Evolutionary conservation across 2,113 vertebrate genomes (phyloP).

Genomic region (Cyrtonyx montezumae): DNA sequence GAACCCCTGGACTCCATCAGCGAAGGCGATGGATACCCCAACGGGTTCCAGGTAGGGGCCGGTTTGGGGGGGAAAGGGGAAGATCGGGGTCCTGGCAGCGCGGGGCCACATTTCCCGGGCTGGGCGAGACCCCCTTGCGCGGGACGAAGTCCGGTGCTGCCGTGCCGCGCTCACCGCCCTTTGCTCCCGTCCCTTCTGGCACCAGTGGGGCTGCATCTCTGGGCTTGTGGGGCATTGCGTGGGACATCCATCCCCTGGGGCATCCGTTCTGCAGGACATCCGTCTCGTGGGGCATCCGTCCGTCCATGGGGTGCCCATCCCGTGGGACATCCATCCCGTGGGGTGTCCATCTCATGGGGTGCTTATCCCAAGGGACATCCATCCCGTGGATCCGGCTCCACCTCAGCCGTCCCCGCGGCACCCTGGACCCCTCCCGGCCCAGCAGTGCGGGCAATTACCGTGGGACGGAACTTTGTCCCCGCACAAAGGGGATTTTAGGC

Average conservation of each 20-base stretch:
- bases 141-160: constrained; percentile 31
- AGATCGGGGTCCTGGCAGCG: not conserved
- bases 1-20: constrained; percentile 88
- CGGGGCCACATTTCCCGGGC: not conserved
- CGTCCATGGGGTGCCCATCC: too few relatives aligned
- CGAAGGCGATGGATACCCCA: constrained; percentile 85
- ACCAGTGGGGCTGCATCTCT: not conserved
- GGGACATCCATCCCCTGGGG: too few relatives aligned
- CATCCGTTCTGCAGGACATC: too few relatives aligned
- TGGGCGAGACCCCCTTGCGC: not conserved
- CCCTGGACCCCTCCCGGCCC: not conserved
- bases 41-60: constrained; percentile 85
- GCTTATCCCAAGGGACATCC: too few relatives aligned
- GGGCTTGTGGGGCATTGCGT: not conserved
- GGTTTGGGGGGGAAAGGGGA: not conserved
- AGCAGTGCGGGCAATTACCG: not conserved
- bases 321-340: too few relatives aligned
- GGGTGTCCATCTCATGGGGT: too few relatives aligned
- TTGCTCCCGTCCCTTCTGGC: not conserved
- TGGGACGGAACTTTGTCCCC: not conserved
- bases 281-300: too few relatives aligned
- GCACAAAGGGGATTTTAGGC: constrained; percentile 32
- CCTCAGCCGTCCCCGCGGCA: too few relatives aligned
- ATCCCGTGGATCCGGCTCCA: too few relatives aligned
- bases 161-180: constrained; percentile 5